Percentiles rank a stretch among this genome's conserved stretches.
Evolutionary conservation across 2,113 vertebrate genomes (phyloP).

Genomic region (Poicephalus meyeri): DNA sequence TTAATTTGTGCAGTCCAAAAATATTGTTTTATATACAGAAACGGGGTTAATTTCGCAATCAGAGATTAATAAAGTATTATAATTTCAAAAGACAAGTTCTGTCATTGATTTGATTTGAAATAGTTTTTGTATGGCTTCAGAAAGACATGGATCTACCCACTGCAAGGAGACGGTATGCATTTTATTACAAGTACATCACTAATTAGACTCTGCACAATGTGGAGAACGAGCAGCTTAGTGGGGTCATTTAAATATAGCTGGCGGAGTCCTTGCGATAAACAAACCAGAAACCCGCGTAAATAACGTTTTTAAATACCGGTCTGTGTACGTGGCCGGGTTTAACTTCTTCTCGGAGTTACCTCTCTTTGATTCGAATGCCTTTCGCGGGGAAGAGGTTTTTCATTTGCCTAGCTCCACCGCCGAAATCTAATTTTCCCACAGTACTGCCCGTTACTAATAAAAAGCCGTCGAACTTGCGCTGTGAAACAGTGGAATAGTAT

Average conservation of each 20-base stretch:
- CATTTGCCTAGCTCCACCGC: background rate
- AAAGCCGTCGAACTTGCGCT: conserved; percentile 60
- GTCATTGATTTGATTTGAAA: conserved; percentile 59
- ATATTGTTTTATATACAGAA: background rate
- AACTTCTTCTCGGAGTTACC: background rate
- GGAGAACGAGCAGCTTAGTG: background rate
- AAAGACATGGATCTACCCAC: conserved; percentile 19
- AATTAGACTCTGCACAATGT: conserved; percentile 21
- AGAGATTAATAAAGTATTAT: conserved; percentile 47
- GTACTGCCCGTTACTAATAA: conserved; percentile 61
- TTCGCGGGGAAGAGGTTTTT: background rate
- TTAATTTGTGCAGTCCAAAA: conserved; percentile 8
- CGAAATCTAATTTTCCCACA: conserved; percentile 48
- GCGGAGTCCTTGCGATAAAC: background rate
- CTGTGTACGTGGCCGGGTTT: background rate
- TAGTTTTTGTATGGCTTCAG: conserved; percentile 50
- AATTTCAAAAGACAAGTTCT: conserved; percentile 65
- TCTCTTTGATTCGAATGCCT: background rate
- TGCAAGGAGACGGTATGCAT: conserved; percentile 30
- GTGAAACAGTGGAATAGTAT: conserved; percentile 47
- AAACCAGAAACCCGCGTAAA: background rate
- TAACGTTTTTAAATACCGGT: background rate
- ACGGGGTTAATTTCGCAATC: conserved; percentile 39
- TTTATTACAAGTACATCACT: conserved; percentile 23
- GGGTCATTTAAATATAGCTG: conserved; percentile 46